A percentile compares a stretch with the other conserved stretches of the same genome.
phyloP scores from a whole-genome alignment of 2,113 vertebrate species.

The Neolamprologus falcicula region DNA sequence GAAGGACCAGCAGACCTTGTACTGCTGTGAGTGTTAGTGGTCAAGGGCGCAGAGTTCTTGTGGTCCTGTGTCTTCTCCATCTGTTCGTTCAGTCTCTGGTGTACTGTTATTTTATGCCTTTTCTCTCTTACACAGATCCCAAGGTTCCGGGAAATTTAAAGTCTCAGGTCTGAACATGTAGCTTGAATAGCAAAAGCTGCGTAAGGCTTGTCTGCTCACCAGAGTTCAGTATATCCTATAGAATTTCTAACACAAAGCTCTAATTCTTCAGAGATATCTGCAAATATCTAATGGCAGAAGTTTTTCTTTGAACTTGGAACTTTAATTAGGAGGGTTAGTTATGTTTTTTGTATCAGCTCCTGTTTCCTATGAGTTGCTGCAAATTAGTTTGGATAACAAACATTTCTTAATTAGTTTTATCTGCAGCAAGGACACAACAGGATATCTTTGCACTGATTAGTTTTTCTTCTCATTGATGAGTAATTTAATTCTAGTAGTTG shows the following conservation, averaged over 20 bases:
- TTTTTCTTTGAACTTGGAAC: background rate
- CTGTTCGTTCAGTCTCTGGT: constrained; percentile 28
- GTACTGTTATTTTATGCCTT: background rate
- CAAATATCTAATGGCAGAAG: background rate
- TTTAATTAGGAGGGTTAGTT: background rate
- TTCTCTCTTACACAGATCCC: background rate
- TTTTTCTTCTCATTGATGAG: background rate
- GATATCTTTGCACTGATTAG: background rate
- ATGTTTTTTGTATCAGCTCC: background rate
- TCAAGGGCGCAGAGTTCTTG: constrained; percentile 26
- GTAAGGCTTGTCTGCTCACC: background rate
- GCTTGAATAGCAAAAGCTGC: background rate
- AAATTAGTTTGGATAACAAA: background rate
- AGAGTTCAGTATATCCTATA: background rate
- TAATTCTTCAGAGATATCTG: background rate
- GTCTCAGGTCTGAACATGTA: background rate
- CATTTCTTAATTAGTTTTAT: background rate
- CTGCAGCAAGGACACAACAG: background rate
- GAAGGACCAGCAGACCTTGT: background rate
- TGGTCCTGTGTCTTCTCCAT: constrained; percentile 48
- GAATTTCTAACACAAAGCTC: background rate
- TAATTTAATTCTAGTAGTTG: background rate
- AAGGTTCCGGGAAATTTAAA: background rate
- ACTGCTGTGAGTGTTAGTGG: constrained; percentile 15
- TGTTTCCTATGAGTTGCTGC: background rate